Evolutionary conservation across 2,888 invertebrate species (phyloP).

Genomic region (Crematogaster levior): DNA sequence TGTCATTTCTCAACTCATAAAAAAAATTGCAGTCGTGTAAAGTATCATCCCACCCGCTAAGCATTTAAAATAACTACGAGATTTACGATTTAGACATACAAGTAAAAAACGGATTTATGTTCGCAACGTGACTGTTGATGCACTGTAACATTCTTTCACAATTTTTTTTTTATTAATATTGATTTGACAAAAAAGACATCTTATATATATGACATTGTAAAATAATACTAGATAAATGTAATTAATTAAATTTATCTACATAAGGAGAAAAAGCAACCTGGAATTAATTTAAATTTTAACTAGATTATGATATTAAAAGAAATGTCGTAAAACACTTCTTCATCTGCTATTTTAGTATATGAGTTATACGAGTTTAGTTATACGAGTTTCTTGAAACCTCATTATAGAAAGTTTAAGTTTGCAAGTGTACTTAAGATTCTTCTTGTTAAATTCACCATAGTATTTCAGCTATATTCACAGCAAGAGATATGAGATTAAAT

Average conservation of each 20-base stretch:
- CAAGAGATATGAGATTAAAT: conserved; percentile 9
- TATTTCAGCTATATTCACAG: background rate
- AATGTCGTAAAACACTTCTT: background rate
- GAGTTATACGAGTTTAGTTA: background rate
- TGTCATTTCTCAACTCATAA: background rate
- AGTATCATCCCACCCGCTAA: background rate
- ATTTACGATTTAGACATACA: conserved; percentile 2
- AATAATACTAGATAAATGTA: background rate
- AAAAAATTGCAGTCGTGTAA: background rate
- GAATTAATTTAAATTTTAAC: conserved; percentile 1
- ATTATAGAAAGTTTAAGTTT: conserved; percentile 11
- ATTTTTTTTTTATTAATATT: background rate
- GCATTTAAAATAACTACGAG: background rate
- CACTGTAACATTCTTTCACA: background rate
- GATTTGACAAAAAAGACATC: background rate
- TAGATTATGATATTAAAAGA: background rate
- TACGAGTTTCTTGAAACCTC: background rate
- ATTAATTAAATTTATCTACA: background rate
- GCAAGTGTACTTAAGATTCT: background rate
- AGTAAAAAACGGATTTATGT: conserved; percentile 9
- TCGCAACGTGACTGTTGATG: background rate
- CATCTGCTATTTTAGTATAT: background rate
- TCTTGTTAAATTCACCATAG: background rate
- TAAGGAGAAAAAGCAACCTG: background rate
- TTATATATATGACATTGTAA: background rate